Percentiles rank a stretch among this genome's conserved stretches.
Conservation (phyloP, 2,888 invertebrate species). For the Hofmannophila pseudospretella region DNA sequence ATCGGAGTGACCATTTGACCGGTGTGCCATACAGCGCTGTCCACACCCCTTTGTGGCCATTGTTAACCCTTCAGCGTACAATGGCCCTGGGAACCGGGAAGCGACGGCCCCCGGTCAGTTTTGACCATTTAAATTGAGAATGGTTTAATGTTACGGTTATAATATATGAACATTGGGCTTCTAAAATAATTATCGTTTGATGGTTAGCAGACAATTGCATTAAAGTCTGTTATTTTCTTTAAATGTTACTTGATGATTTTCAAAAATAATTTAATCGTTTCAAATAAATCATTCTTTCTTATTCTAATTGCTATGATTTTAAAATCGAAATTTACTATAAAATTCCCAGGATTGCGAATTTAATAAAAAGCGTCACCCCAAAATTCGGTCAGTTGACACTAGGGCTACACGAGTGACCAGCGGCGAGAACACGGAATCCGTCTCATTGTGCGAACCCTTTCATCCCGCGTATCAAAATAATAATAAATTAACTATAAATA, state of each 20-base stretch:
- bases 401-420: constrained; percentile 45
- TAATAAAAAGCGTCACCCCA: constrained; percentile 33
- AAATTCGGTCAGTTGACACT: constrained; percentile 30
- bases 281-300: no score
- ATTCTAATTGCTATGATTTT: no score
- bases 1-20: constrained; percentile 73
- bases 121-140: constrained; percentile 56
- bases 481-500: constrained; percentile 75
- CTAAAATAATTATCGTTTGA: no score
- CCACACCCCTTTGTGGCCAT: constrained; percentile 70
- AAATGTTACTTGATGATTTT: no score
- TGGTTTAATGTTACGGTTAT: constrained; percentile 30
- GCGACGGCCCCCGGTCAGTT: constrained; percentile 40
- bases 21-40: constrained; percentile 60
- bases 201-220: no score
- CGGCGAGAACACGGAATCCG: constrained; percentile 62
- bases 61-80: constrained; percentile 66
- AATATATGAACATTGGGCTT: constrained; percentile 7
- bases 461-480: constrained; percentile 73
- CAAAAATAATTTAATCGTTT: no score
- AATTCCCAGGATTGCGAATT: constrained; percentile 1
- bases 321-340: no score
- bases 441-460: constrained; percentile 62
- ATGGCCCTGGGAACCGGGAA: constrained; percentile 72
- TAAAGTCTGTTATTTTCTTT: no score